Evolutionary conservation across 1,140 invertebrate species (phyloP).

Genomic region (Thaumatotibia leucotreta): DNA sequence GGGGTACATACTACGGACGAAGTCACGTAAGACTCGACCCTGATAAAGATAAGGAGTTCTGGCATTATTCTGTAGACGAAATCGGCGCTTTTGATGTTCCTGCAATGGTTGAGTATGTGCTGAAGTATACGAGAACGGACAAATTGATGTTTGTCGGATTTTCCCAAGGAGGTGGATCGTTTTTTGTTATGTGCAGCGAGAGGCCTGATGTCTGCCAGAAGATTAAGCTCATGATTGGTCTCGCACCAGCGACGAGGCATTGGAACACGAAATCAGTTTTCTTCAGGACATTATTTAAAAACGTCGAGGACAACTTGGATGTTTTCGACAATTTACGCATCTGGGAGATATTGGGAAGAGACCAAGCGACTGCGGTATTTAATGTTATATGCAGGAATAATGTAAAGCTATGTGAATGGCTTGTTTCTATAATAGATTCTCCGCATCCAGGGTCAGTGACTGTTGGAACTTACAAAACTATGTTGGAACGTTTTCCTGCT

Average conservation of each 20-base stretch:
- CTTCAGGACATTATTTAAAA: not conserved
- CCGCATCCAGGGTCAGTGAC: slow-evolving; percentile 1
- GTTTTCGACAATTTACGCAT: not conserved
- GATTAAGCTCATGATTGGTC: not conserved
- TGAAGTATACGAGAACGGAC: slow-evolving; percentile 56
- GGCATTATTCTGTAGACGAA: slow-evolving; percentile 78
- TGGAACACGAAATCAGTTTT: not conserved
- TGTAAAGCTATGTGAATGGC: not conserved
- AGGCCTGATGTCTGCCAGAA: not conserved
- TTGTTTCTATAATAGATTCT: not conserved
- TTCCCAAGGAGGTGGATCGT: slow-evolving; percentile 73
- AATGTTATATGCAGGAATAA: not conserved
- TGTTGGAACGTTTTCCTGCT: not conserved
- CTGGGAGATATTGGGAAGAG: not conserved
- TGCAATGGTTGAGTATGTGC: slow-evolving; percentile 80
- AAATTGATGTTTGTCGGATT: slow-evolving; percentile 76
- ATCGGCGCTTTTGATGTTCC: slow-evolving; percentile 83
- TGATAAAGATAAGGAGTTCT: slow-evolving; percentile 65
- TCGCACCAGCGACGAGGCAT: not conserved
- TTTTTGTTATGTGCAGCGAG: not conserved
- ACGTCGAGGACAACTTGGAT: not conserved
- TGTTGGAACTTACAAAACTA: not conserved
- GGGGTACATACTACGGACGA: slow-evolving; percentile 80
- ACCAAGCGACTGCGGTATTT: not conserved
- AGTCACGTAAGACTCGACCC: slow-evolving; percentile 72